Evolutionary conservation across 2,797 vertebrate species (phyloP), one percentile per base, ranked within the genome.

Genomic region (Acropternis orthonyx): DNA sequence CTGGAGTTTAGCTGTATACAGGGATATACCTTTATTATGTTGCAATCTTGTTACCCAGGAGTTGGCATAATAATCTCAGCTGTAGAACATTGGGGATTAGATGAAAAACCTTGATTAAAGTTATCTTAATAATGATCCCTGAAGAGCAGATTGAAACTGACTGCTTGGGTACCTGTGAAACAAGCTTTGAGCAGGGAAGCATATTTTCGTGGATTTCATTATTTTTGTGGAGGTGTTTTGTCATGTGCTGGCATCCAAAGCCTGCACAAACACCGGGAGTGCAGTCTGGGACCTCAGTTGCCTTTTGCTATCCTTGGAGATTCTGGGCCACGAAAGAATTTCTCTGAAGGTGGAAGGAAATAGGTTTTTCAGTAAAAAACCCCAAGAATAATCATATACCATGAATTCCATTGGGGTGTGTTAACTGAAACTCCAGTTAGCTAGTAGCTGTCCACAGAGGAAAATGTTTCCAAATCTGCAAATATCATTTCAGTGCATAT

Each of bases 101-200:
- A 91, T 87, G 69, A 69, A 81, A 95, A 95, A 91, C 49, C 69
- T 96, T 95, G 97, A 97, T 97, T 97, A 94, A 85, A 83, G 78
- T 95, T 93, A 96, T 96, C 94, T 95, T 89, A 81, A 82, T 95
- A 92, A 97, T 91, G 76, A 90, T 68, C 66, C 89, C 75, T 26
- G 28, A 77, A 41, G 74, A 93, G 32, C 52, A 95, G 61, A 85
- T 85, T 65, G 61, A 77, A 91, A 36, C 44, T 66, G 77, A 51
- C 54, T 80, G 89, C 87, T 89, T 93, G 74, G 59, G 85, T 85
- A 94, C 58, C 58, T 90, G 14, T 66, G 81, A 96, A 96, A 85
- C 34, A 78, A 78, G 66, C 58, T 92, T 71, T 92, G 32, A 4
- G 1, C 56, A 59, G 65, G 54, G 63, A 46, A 93, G 61, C 13